Percentiles rank a stretch among this genome's conserved stretches.
phyloP scores from a whole-genome alignment of 2,113 vertebrate genomes.

The Aptenodytes patagonicus region DNA sequence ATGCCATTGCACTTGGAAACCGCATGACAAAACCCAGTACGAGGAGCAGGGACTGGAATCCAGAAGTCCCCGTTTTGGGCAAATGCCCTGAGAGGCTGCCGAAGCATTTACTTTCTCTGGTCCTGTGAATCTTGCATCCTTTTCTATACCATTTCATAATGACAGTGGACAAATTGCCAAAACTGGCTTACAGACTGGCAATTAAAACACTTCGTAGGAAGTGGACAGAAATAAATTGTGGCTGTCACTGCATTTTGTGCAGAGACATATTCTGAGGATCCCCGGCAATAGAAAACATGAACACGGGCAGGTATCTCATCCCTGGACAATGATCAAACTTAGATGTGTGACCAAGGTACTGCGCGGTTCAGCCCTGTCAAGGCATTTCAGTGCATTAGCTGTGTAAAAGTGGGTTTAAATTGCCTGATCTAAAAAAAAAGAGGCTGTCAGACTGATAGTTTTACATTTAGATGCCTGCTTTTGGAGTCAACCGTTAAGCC shows the following conservation, averaged over 20 bases:
- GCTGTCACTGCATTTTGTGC: not conserved
- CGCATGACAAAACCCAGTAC: not conserved
- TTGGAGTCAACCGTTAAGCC: not conserved
- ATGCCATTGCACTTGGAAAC: not conserved
- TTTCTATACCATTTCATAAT: not conserved
- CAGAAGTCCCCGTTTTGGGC: not conserved
- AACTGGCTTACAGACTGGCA: not conserved
- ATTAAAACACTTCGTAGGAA: not conserved
- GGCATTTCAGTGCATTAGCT: not conserved
- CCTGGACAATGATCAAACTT: not conserved
- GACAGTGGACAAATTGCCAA: not conserved
- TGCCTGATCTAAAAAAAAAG: not conserved
- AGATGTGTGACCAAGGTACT: not conserved
- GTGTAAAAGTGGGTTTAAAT: not conserved
- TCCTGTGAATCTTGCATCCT: not conserved
- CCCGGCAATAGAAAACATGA: accelerated
- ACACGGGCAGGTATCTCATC: not conserved
- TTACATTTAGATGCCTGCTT: not conserved
- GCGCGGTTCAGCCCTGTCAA: not conserved
- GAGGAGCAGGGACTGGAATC: not conserved
- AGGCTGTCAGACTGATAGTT: not conserved
- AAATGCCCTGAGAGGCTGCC: not conserved
- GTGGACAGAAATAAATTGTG: not conserved
- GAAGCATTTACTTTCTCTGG: not conserved
- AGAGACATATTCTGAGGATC: not conserved